phyloP scores from a whole-genome alignment of 92 coral and sea anemone species.

The Heliopora coerulea region DNA sequence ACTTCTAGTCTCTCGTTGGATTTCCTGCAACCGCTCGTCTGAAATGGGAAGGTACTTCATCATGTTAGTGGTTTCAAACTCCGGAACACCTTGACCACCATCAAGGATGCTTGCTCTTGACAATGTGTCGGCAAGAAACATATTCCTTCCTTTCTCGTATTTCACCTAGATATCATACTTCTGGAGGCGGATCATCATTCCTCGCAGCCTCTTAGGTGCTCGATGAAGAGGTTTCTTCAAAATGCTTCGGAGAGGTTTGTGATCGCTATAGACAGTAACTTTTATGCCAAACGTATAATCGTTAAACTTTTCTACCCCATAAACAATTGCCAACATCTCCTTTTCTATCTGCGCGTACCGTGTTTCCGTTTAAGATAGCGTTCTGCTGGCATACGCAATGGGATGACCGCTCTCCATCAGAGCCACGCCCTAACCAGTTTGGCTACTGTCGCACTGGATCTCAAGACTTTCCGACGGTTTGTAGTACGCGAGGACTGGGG shows the following conservation, averaged over 20 bases:
- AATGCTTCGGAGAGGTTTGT: conserved; percentile 8
- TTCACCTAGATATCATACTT: too few relatives aligned
- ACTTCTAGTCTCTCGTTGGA: too few relatives aligned
- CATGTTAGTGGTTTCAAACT: too few relatives aligned
- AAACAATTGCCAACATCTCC: conserved; percentile 49
- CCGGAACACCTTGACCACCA: too few relatives aligned
- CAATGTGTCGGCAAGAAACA: too few relatives aligned
- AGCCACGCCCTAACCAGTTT: conserved; percentile 52
- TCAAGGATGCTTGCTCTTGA: too few relatives aligned
- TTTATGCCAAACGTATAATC: conserved; percentile 46
- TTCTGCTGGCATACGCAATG: conserved; percentile 44
- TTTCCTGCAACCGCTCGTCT: too few relatives aligned
- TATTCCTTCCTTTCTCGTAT: too few relatives aligned
- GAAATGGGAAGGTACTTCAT: too few relatives aligned
- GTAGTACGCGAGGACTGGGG: conserved; percentile 50
- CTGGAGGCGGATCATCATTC: too few relatives aligned
- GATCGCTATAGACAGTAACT: conserved; percentile 13
- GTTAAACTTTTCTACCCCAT: conserved; percentile 18
- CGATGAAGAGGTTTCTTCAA: conserved; percentile 28
- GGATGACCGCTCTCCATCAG: conserved; percentile 46
- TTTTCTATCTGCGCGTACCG: conserved; percentile 41
- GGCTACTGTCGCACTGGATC: conserved; percentile 58
- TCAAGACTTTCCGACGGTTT: conserved; percentile 43
- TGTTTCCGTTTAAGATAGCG: conserved; percentile 19
- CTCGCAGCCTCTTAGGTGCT: conserved; percentile 28